Base-by-base conservation (phyloP, 2,113 vertebrate species). In the Varanus komodoensis region DNA sequence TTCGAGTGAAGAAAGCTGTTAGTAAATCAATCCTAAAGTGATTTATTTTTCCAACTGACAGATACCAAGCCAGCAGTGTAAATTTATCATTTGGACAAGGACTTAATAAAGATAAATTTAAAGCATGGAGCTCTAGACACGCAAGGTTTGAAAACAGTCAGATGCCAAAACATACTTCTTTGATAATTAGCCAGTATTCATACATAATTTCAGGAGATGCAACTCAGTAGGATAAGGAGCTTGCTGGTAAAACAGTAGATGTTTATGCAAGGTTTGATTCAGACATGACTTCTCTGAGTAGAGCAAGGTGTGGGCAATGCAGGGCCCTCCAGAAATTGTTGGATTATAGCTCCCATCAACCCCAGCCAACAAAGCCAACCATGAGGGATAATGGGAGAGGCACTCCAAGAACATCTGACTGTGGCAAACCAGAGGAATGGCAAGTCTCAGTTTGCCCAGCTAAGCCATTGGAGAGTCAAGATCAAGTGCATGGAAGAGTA, bases 41-140 rank as follows among this genome's bases (percentile, higher is more conserved):
- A 97, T 97, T 97, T 96, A 97, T 97, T 97, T 64, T 88, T 97
- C 95, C 96, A 96, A 96, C 93, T 95, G 96, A 95, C 96, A 98
- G 97, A 96, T 95, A 97, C 94, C 96, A 96, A 96, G 92, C 78
- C 96, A 94, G 94, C 96, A 97, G 93, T 87, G 1, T 94, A 92
- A 97, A 98, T 98, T 97, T 97, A 97, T 98, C 97, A 98, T 97
- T 97, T 95, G 95, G 97, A 97, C 97, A 98, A 97, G 97, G 93
- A 95, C 96, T 97, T 98, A 97, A 98, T 98, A 98, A 97, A 98
- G 97, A 98, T 95, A 97, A 97, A 98, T 98, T 97, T 4, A 4
- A 94, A 95, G 96, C 94, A 75, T 87, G 95, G 96, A 90, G 89
- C 95, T 89, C 93, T 92, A 95, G 90, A 95, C 96, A 95, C 94